Conservation (phyloP, 2,888 invertebrate species). For the Salpingus planirostris region DNA sequence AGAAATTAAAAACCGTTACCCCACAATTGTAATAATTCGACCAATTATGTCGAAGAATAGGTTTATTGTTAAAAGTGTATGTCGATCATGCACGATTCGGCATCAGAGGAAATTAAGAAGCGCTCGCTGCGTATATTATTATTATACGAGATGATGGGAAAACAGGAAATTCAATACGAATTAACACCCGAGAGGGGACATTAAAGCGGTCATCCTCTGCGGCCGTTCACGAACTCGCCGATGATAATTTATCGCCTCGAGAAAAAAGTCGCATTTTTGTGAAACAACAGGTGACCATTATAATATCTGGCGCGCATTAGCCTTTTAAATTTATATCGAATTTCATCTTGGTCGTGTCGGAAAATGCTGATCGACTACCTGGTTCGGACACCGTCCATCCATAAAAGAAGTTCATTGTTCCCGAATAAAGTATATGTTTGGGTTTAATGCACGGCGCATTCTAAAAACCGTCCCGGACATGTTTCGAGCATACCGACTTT, state of each 20-base stretch:
- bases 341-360: constrained; percentile 16
- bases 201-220: constrained; percentile 6
- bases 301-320: constrained; percentile 12
- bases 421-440: constrained; percentile 7
- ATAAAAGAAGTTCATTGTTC: constrained; percentile 14
- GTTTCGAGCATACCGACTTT: constrained; percentile 13
- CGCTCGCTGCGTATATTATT: no score
- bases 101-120: no score
- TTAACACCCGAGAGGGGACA: constrained; percentile 11
- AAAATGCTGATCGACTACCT: constrained; percentile 15
- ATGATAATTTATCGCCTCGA: constrained; percentile 13
- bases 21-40: background rate
- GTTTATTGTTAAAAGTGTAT: no score
- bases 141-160: no score
- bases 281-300: constrained; percentile 16
- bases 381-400: constrained; percentile 13
- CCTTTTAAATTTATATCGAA: constrained; percentile 17
- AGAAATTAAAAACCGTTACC: constrained; percentile 9
- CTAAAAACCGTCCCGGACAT: constrained; percentile 8
- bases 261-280: constrained; percentile 8
- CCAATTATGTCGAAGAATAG: no score
- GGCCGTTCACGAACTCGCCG: no score
- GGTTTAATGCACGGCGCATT: constrained; percentile 6
- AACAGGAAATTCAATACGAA: constrained; percentile 8
- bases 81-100: no score